A percentile compares a stretch with the other conserved stretches of the same genome.
phyloP scores from a whole-genome alignment of 1,140 invertebrate species.

The Aleiodes sp. region DNA sequence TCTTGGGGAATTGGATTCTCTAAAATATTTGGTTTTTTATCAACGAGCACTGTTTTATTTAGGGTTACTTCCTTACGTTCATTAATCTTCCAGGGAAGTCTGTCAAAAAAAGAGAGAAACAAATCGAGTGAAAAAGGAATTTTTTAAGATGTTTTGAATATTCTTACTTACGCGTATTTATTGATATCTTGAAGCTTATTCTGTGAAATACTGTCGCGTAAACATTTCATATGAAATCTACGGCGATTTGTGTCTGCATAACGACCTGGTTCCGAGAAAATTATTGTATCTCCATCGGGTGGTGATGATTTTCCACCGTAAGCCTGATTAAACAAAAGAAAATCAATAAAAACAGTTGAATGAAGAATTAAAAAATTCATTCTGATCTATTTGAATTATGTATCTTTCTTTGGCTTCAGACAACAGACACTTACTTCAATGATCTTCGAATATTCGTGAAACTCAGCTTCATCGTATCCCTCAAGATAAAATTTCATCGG shows the following conservation, averaged over 20 bases:
- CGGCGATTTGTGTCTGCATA: background rate
- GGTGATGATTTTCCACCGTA: background rate
- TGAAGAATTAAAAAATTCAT: no score
- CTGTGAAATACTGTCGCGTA: background rate
- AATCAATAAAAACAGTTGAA: background rate
- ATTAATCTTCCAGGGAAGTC: background rate
- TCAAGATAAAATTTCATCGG: conserved; percentile 2
- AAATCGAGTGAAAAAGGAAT: background rate
- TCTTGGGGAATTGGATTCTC: background rate
- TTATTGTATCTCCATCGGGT: background rate
- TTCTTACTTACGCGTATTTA: conserved; percentile 7
- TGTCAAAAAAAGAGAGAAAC: background rate
- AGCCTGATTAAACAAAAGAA: background rate
- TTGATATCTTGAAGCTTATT: background rate
- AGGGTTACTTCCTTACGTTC: background rate
- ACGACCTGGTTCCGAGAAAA: background rate
- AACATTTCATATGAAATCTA: background rate
- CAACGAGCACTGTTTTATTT: background rate
- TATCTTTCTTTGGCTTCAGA: no score
- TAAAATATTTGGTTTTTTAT: background rate
- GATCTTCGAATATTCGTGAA: background rate
- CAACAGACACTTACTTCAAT: no score
- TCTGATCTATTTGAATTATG: no score
- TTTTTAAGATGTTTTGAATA: background rate
- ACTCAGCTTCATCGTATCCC: background rate